phyloP scores from a whole-genome alignment of 2,888 invertebrate species.

The Noctuana brunneofusca region DNA sequence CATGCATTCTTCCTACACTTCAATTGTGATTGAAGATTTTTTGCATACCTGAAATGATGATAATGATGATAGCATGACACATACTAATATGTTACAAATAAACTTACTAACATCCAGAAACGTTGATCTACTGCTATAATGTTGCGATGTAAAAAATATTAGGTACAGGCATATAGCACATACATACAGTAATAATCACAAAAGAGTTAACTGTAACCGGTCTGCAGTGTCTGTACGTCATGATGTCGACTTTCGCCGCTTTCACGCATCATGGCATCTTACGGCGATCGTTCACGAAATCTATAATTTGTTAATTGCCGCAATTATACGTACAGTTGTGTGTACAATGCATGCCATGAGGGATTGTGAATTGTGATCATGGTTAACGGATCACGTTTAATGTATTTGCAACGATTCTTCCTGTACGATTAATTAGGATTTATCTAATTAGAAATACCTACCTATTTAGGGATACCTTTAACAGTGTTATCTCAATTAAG shows the following conservation, averaged over 20 bases:
- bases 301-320: slow-evolving; percentile 50
- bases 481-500: too few relatives aligned
- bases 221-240: slow-evolving; percentile 60
- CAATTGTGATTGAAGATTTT: too few relatives aligned
- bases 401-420: background rate
- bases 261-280: slow-evolving; percentile 62
- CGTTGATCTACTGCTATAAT: background rate
- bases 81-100: too few relatives aligned
- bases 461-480: too few relatives aligned
- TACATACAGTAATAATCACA: slow-evolving; percentile 44
- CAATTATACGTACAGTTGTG: too few relatives aligned
- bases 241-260: slow-evolving; percentile 71
- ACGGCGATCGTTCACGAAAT: slow-evolving; percentile 61
- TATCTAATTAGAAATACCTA: too few relatives aligned
- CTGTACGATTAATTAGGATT: background rate
- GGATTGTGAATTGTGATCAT: background rate
- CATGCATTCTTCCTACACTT: too few relatives aligned
- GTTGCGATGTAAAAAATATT: background rate
- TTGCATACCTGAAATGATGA: too few relatives aligned
- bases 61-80: too few relatives aligned
- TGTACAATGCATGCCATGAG: slow-evolving; percentile 25
- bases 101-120: background rate
- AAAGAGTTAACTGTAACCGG: slow-evolving; percentile 58
- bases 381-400: background rate
- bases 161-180: slow-evolving; percentile 1